phyloP scores from a whole-genome alignment of 1,140 invertebrate species.

The Musca vetustissima region DNA sequence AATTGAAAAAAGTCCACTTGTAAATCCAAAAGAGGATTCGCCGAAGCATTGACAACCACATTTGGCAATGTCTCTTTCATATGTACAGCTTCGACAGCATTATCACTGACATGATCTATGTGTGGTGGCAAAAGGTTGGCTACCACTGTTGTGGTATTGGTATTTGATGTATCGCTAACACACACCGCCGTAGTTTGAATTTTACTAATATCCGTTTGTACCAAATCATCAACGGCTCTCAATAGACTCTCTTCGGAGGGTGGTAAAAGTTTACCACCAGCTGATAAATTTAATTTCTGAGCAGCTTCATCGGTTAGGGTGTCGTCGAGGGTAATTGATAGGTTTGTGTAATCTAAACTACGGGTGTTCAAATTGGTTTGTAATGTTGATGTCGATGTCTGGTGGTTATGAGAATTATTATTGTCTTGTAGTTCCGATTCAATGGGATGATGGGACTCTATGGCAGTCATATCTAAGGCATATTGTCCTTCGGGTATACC shows the following conservation, averaged over 20 bases:
- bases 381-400: not conserved
- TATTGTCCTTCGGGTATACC: conserved; percentile 54
- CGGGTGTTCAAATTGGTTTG: conserved; percentile 5
- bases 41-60: conserved; percentile 34
- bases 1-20: conserved; percentile 52
- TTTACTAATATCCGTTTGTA: conserved; percentile 30
- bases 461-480: conserved; percentile 49
- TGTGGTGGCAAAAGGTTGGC: conserved; percentile 29
- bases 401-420: not conserved
- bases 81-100: conserved; percentile 50
- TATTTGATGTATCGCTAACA: not conserved
- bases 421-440: conserved; percentile 10
- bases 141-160: conserved; percentile 21
- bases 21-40: conserved; percentile 41
- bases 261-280: conserved; percentile 47
- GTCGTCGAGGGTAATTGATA: conserved; percentile 51
- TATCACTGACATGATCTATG: conserved; percentile 53
- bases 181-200: conserved; percentile 5
- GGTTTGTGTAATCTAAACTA: conserved; percentile 32
- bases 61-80: conserved; percentile 37
- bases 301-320: conserved; percentile 52
- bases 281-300: conserved; percentile 50
- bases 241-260: conserved; percentile 51
- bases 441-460: conserved; percentile 33
- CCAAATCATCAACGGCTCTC: conserved; percentile 46